A percentile compares a stretch with the other conserved stretches of the same genome.
Conservation (phyloP, 2,113 vertebrate genomes). For the Ptychochromis oligacanthus region DNA sequence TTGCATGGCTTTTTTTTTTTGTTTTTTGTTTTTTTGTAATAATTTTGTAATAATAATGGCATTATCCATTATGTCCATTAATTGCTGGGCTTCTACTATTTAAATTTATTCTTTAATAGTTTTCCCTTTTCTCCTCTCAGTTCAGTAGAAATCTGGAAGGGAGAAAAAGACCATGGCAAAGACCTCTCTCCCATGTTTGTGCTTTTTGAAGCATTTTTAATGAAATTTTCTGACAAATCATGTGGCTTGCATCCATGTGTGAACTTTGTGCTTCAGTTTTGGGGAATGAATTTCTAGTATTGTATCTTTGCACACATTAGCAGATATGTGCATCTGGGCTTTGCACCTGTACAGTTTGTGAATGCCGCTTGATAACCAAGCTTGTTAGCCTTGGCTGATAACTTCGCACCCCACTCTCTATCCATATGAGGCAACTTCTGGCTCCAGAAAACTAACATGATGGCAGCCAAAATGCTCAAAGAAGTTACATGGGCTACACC, state of each 20-base stretch:
- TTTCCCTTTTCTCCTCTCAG: background rate
- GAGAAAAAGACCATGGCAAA: background rate
- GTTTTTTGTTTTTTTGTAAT: too few relatives aligned
- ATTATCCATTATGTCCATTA: background rate
- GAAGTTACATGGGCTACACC: too few relatives aligned
- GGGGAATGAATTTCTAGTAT: too few relatives aligned
- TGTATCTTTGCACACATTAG: too few relatives aligned
- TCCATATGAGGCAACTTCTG: too few relatives aligned
- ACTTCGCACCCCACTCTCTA: background rate
- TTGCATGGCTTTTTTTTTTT: conserved; percentile 2
- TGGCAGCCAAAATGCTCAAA: too few relatives aligned
- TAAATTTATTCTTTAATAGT: background rate
- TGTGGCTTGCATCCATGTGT: background rate
- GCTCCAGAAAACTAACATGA: too few relatives aligned
- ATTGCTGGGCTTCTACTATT: background rate
- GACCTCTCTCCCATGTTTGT: background rate
- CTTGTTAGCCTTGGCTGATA: background rate
- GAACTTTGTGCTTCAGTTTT: background rate
- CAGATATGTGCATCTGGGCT: too few relatives aligned
- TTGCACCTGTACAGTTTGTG: background rate
- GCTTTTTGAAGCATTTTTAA: background rate
- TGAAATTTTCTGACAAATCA: background rate
- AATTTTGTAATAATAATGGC: too few relatives aligned
- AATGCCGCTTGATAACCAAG: background rate
- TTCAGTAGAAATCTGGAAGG: background rate